Conservation (phyloP, 2,113 vertebrate genomes). For the Phocoena phocoena region DNA sequence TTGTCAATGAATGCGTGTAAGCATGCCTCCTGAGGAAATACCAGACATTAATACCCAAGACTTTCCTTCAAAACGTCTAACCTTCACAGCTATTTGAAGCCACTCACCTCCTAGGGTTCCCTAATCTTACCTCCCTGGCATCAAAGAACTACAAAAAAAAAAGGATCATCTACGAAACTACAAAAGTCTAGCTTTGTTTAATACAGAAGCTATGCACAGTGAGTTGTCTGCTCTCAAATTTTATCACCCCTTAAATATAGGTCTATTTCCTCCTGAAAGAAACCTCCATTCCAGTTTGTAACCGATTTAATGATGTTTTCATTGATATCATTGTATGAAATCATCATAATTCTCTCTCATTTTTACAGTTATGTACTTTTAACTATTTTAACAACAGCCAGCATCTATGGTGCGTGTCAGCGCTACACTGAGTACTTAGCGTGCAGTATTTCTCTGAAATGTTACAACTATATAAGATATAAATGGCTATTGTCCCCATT, state of each 20-base stretch:
- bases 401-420: neutral
- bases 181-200: conserved; percentile 23
- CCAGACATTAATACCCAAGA: conserved; percentile 40
- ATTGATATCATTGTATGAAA: neutral
- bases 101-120: conserved; percentile 31
- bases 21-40: conserved; percentile 29
- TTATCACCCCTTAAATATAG: neutral
- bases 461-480: neutral
- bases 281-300: conserved; percentile 4
- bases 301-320: neutral
- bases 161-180: conserved; percentile 43
- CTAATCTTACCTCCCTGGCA: conserved; percentile 39
- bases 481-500: neutral
- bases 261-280: neutral
- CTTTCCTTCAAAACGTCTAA: conserved; percentile 9
- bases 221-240: neutral
- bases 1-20: conserved; percentile 47
- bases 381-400: conserved; percentile 13
- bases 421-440: neutral
- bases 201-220: neutral
- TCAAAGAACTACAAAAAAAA: conserved; percentile 62
- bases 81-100: conserved; percentile 58
- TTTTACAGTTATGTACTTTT: conserved; percentile 7
- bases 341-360: neutral
- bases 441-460: neutral